A percentile compares a stretch with the other conserved stretches of the same genome.
Conservation (phyloP, 1,140 invertebrate species). For the Cyphomyrmex costatus region DNA sequence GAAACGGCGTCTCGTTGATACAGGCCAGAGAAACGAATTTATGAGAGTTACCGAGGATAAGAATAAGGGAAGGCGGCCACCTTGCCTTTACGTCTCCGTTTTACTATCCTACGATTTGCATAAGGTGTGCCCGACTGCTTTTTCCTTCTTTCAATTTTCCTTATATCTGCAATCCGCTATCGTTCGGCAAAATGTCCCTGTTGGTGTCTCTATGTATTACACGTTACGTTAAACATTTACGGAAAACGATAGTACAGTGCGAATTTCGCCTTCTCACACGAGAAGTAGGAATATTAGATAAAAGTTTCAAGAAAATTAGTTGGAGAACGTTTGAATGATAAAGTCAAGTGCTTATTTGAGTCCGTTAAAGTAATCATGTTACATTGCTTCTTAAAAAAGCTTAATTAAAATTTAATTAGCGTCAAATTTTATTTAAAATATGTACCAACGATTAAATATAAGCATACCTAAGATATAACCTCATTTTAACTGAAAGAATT, state of each 20-base stretch:
- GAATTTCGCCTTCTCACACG: neutral
- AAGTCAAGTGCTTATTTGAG: neutral
- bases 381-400: neutral
- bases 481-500: neutral
- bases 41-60: constrained; percentile 75
- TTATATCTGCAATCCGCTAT: neutral
- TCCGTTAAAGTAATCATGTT: neutral
- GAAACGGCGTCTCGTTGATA: constrained; percentile 79
- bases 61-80: constrained; percentile 70
- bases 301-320: neutral
- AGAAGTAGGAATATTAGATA: neutral
- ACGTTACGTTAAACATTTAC: constrained; percentile 24
- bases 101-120: constrained; percentile 77
- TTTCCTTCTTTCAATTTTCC: constrained; percentile 20
- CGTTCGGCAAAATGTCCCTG: neutral
- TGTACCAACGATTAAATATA: neutral
- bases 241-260: neutral
- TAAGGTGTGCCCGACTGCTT: constrained; percentile 66
- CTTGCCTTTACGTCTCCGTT: constrained; percentile 74
- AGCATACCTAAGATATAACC: neutral
- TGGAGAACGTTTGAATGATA: neutral
- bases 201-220: neutral
- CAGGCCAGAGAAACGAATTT: constrained; percentile 74
- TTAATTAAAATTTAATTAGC: constrained; percentile 21
- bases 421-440: neutral